Base-by-base conservation (phyloP, 2,888 invertebrate species). In the Xestia rhomboidea region DNA sequence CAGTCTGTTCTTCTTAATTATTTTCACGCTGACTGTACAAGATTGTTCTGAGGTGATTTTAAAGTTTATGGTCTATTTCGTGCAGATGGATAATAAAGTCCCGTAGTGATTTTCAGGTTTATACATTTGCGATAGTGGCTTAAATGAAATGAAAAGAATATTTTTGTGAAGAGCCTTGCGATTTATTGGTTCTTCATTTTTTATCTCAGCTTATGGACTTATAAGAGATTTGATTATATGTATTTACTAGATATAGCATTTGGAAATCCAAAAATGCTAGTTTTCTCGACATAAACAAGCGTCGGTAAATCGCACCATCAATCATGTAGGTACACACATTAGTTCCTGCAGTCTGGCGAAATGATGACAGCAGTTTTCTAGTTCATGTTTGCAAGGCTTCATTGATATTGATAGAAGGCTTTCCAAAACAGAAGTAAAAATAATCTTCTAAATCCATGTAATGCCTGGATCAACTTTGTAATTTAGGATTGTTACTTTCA, bases 391-490 rank as follows among this genome's bases (percentile, higher is more conserved):
- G 10, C 46, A 18, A 30, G 4, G 5, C 21, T 62, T 34, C 18
- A 34, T 41, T 44, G 38, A 49, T 79, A 64, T 74, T 57, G 27
- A 68, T 8, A 51, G 3, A 46, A 41, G 34, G 24, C 21, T 69
- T 77, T 51, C 6, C 0, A 72, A 38, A 46, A 62, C n/a, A 66
- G 5, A 44, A 66, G 34, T 41, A 21, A 75, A 46, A 54, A 24
- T 57, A n/a, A 34, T 67, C 34, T 41, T 66, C 13, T 62, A 54
- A 80, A 80, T 49, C 34, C 24, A 34, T 13, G 5, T 46, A 72
- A 79, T 30, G 60, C 24, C 54, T 62, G 57, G 13, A 54, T 72
- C 24, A 51, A 54, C 64, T 62, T 80, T 41, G 73, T 68, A 73
- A 71, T 64, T 73, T 41, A 57, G 21, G 57, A 74, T 71, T 60